Percentiles rank a stretch among this genome's conserved stretches.
Conservation (phyloP, 2,888 invertebrate genomes). For the Anticlea derivata region DNA sequence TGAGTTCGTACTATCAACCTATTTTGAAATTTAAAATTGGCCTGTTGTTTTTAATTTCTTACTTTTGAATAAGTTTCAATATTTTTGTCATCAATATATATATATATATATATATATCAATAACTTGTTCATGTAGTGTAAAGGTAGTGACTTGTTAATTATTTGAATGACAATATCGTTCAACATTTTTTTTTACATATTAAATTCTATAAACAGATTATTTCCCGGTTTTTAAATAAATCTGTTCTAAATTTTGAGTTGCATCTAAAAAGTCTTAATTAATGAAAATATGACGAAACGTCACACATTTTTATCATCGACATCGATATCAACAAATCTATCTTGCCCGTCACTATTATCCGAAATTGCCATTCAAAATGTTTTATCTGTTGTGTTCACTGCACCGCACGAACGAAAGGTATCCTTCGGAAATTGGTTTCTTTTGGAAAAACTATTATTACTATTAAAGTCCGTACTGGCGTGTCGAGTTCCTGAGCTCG, state of each 20-base stretch:
- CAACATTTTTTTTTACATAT: neutral
- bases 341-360: neutral
- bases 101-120: no score
- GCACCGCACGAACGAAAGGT: slow-evolving; percentile 8
- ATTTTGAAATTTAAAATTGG: no score
- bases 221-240: no score
- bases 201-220: no score
- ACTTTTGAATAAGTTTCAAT: no score
- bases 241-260: no score
- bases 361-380: slow-evolving; percentile 14
- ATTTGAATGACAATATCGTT: slow-evolving; percentile 18
- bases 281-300: no score
- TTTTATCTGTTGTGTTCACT: slow-evolving; percentile 1
- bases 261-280: no score
- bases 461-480: slow-evolving; percentile 92
- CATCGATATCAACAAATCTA: slow-evolving; percentile 3
- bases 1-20: no score
- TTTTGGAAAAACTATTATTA: slow-evolving; percentile 77
- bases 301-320: no score
- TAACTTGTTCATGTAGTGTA: slow-evolving; percentile 6
- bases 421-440: slow-evolving; percentile 27
- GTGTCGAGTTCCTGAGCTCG: slow-evolving; percentile 89
- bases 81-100: no score
- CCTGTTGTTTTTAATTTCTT: no score
- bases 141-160: slow-evolving; percentile 14